A percentile compares a stretch with the other conserved stretches of the same genome.
Evolutionary conservation across 2,888 invertebrate species (phyloP).

Genomic region (Machimus atricapillus): DNA sequence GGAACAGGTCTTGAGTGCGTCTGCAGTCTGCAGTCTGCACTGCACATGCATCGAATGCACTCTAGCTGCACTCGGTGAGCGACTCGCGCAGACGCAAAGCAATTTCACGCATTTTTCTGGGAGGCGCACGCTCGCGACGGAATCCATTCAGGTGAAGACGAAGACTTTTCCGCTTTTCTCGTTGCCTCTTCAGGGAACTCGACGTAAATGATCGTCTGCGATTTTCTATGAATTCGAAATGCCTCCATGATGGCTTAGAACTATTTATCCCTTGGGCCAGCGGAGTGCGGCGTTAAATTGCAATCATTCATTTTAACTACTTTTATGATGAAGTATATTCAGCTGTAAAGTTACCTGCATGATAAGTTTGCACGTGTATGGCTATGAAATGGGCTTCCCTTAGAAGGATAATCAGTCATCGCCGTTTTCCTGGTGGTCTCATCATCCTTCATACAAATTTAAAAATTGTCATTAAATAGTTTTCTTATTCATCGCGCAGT

Average conservation of each 20-base stretch:
- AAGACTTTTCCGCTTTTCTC: not conserved
- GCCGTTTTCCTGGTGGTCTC: not conserved
- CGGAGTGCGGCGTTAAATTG: not conserved
- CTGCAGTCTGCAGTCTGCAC: not conserved
- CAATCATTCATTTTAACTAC: not conserved
- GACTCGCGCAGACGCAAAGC: not conserved
- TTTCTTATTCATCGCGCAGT: not conserved
- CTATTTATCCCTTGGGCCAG: not conserved
- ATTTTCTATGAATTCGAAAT: not conserved
- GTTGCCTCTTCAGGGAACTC: not conserved
- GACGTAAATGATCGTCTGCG: not conserved
- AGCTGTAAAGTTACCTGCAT: not conserved
- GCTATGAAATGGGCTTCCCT: not conserved
- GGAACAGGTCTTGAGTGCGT: conserved; percentile 18
- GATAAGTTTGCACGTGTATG: not conserved
- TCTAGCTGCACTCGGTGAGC: not conserved
- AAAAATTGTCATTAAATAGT: not conserved
- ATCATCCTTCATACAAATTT: not conserved
- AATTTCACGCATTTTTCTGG: not conserved
- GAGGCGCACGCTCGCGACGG: not conserved
- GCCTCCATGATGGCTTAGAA: not conserved
- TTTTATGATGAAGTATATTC: not conserved
- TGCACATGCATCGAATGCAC: not conserved
- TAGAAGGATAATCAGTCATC: not conserved
- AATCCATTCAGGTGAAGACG: not conserved